Evolutionary conservation across 1,140 invertebrate species (phyloP).

Genomic region (Pygmarrhopalites habei): DNA sequence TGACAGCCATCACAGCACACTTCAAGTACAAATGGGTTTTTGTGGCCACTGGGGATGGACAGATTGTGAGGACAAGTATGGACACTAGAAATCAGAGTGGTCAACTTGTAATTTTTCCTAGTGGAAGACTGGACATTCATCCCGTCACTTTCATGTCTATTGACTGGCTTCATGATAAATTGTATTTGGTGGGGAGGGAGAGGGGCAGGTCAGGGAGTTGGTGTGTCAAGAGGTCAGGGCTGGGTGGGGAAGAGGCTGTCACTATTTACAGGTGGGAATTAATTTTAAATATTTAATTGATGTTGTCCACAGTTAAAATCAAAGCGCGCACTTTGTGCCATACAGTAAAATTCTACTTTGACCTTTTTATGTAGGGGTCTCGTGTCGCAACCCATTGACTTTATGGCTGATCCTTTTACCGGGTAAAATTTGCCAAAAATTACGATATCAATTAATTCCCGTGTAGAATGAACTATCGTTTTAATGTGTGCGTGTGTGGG

Average conservation of each 20-base stretch:
- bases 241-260: conserved; percentile 51
- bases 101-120: conserved; percentile 29
- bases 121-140: conserved; percentile 49
- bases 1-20: conserved; percentile 29
- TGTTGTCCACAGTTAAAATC: too few species aligned
- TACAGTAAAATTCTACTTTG: too few species aligned
- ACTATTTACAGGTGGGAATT: too few species aligned
- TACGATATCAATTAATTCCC: neutral
- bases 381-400: conserved; percentile 61
- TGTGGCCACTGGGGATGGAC: conserved; percentile 43
- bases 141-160: conserved; percentile 62
- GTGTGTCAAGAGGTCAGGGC: conserved; percentile 65
- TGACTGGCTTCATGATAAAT: conserved; percentile 76
- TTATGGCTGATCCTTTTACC: conserved; percentile 86
- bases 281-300: too few species aligned
- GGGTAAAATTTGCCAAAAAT: conserved; percentile 57
- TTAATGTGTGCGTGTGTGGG: too few species aligned
- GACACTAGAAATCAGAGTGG: conserved; percentile 40
- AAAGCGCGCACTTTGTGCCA: too few species aligned
- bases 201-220: conserved; percentile 47
- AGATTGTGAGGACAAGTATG: conserved; percentile 52
- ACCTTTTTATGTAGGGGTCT: too few species aligned
- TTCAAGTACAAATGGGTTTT: conserved; percentile 33
- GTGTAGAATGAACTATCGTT: neutral
- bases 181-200: conserved; percentile 66